Percentiles rank a stretch among this genome's conserved stretches.
Conservation (phyloP, 2,113 vertebrate genomes). For the Fulica atra region DNA sequence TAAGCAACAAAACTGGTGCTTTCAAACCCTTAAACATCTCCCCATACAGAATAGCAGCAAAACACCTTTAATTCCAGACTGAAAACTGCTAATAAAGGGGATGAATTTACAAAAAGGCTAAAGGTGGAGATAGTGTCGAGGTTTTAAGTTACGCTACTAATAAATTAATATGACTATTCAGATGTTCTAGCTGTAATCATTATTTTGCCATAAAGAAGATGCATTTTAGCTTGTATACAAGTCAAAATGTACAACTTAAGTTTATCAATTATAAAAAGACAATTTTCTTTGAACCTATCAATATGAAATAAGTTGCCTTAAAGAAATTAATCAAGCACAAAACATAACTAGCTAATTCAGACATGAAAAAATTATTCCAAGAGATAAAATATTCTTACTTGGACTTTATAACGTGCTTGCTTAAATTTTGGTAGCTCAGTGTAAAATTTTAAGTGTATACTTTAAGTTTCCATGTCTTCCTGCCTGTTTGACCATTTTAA, state of each 20-base stretch:
- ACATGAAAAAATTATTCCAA: background rate
- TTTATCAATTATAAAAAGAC: background rate
- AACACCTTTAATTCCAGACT: background rate
- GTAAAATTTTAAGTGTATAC: background rate
- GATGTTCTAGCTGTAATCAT: background rate
- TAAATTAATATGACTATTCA: background rate
- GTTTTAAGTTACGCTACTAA: background rate
- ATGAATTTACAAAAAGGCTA: background rate
- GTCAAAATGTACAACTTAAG: background rate
- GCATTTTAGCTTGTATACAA: background rate
- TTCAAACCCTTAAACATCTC: background rate
- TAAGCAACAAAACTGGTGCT: background rate
- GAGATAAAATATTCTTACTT: background rate
- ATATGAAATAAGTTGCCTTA: background rate
- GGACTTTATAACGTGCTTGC: background rate
- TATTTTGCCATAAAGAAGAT: background rate
- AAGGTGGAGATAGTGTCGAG: background rate
- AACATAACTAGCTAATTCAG: background rate
- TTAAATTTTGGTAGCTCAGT: conserved; percentile 13
- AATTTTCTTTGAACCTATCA: background rate
- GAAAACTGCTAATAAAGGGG: background rate
- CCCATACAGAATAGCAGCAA: background rate
- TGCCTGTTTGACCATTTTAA: background rate
- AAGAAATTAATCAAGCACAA: background rate
- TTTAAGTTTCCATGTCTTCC: background rate